Base-by-base conservation (phyloP, 2,797 vertebrate species). In the Delichon dasypus region DNA sequence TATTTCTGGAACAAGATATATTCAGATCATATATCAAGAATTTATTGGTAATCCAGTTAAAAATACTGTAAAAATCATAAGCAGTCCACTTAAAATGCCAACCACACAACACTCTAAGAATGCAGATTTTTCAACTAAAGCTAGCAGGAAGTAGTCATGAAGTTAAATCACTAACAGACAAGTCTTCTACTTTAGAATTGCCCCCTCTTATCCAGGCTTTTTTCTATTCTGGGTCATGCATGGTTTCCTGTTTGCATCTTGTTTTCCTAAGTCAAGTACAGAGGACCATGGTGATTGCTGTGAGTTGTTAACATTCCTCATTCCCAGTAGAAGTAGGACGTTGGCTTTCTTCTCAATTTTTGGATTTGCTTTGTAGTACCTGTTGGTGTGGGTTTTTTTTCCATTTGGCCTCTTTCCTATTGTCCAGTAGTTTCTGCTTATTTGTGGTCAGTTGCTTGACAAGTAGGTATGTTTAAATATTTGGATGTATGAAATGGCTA, bases 261-360 rank as follows among this genome's bases (percentile, higher is more conserved):
- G 12, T 64, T 48, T 88, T 92, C 30, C 40, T 74, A 36, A 68
- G 27, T 26, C 25, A 66, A 66, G 34, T 1, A 0, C 44, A 48
- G 21, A 16, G 22, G 4, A 86, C 14, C 0, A 0, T 58, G 23
- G 7, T 70, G 25, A 29, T 80, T 10, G 3, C 58, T 47, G 10
- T 20, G 64, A 71, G 27, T 36, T 71, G 4, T 19, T 47, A 88
- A 20, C 14, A 17, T 80, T 62, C 42, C 2, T 5, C 32, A 15
- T 83, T 77, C n/a, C 16, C 40, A 77, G 15, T 11, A 36, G 36
- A 45, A 83, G 15, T 11, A 60, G 21, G 5, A 9, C 36, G 9
- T 34, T 66, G 3, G 2, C 68, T 76, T 79, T 45, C 19, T 77
- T 19, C 19, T 70, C 47, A 42, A 1, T 32, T 76, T 91, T 70